Evolutionary conservation across 2,113 vertebrate genomes (phyloP), one percentile per base, ranked within the genome.

Genomic region (Malaclemys terrapin): DNA sequence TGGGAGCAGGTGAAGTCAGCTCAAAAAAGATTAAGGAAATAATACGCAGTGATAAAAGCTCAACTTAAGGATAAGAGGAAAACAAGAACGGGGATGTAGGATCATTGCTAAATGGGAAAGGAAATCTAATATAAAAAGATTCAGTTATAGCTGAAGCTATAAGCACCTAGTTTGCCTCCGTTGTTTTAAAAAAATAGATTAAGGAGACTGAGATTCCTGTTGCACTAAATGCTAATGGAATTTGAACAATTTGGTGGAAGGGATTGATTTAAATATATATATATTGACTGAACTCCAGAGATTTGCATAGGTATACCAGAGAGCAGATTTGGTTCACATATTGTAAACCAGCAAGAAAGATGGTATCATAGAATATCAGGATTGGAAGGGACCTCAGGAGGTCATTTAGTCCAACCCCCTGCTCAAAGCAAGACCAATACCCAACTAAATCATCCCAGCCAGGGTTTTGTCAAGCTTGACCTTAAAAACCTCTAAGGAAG

Each of bases 171-270:
- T 91, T 82, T 65, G 31, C 16, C 6, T 17, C 22, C 84, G 22
- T 84, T 94, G 85, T 80, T 91, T n/a, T 10, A 56, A 65, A 62
- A 35, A 88, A 94, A 84, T 10, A 75, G 59, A 93, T 42, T n/a
- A 35, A 49, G 20, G 8, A 49, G 72, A 57, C 47, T 5, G 0
- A n/a, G 85, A 91, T 81, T 87, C 31, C 2, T 0, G 27, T 56
- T 53, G 19, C 86, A 35, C 2, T 52, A 38, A 80, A 59, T n/a
- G 4, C 20, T 91, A 72, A 49, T 0, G 5, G 89, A 17, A 8
- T 80, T 82, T 42, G 85, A 65, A 47, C n/a, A 87, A 84, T 19
- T 50, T 76, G 72, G 72, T 76, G 24, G 22, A 45, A 76, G 5
- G 20, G 38, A 25, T 45, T 24, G 42, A 76, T 79, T 50, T 50